Evolutionary conservation across 2,113 vertebrate species (phyloP).

Genomic region (Caranx ignobilis): DNA sequence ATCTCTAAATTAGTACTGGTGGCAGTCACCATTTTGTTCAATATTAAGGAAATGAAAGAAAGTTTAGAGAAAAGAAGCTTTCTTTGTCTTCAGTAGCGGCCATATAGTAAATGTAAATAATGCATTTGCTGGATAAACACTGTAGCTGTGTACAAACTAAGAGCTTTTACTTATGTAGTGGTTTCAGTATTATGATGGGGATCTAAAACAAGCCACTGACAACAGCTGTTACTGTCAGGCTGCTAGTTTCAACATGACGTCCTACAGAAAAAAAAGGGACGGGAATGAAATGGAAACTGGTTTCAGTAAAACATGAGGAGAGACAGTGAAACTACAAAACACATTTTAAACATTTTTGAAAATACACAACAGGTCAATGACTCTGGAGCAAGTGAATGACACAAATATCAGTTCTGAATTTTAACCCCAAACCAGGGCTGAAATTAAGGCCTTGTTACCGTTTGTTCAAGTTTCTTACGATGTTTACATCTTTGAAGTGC

Average conservation of each 20-base stretch:
- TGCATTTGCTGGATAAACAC: conserved; percentile 1
- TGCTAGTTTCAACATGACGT: conserved; percentile 38
- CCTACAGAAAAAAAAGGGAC: background rate
- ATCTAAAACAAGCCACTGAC: conserved; percentile 12
- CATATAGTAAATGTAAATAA: conserved; percentile 20
- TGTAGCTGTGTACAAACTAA: conserved; percentile 23
- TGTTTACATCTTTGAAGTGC: conserved; percentile 11
- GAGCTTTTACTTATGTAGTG: conserved; percentile 56
- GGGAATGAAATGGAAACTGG: conserved; percentile 22
- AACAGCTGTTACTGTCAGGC: background rate
- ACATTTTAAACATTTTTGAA: conserved; percentile 11
- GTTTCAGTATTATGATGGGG: conserved; percentile 44
- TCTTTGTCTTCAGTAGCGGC: conserved; percentile 40
- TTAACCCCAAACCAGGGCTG: background rate
- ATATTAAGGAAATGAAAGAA: conserved; percentile 25
- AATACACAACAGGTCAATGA: conserved; percentile 19
- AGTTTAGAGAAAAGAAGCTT: background rate
- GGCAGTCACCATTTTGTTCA: conserved; percentile 5
- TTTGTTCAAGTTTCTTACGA: conserved; percentile 56
- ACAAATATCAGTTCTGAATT: background rate
- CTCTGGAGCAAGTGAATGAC: conserved; percentile 18
- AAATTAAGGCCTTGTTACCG: conserved; percentile 42
- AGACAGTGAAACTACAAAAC: conserved; percentile 18
- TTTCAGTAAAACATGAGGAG: conserved; percentile 47
- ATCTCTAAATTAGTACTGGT: conserved; percentile 24